Base-by-base conservation (phyloP, 2,888 invertebrate genomes). In the Netelia melanura region DNA sequence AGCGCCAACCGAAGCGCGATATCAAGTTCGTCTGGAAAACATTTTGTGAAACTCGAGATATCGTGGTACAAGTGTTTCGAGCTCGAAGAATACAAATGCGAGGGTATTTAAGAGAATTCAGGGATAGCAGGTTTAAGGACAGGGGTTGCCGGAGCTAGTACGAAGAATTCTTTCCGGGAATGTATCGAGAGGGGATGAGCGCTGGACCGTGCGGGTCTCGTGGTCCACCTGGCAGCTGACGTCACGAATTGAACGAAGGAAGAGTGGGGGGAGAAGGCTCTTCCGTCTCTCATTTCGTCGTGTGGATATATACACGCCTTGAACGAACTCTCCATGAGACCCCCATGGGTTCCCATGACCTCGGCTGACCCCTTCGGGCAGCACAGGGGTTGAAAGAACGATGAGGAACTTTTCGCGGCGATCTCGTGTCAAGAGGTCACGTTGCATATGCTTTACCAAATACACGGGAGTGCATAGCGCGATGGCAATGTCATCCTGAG, bases 261-360 rank as follows among this genome's bases (percentile, higher is more conserved):
- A 38, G 62, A 80, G 75, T 71, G 80, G 71, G 70, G 62, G 38
- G 52, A 74, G 77, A 77, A 77, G 84, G 74, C 84, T 65, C 23
- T 10, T 61, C 23, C 61, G 9, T 64, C 64, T 38, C 64, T 67
- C 56, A 65, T 65, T 52, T 38, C 14, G 75, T 61, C 0, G n/a
- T 58, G 23, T 14, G 62, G 62, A 25, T 11, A 61, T 17, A 25
- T 17, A 25, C 2, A 54, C 14, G 62, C 75, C 62, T 64, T 76
- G 68, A 78, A 58, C 61, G 74, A 65, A 75, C 84, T 85, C 76
- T 77, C 86, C 83, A 74, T 52, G 70, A 78, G 91, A 93, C 93
- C 93, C 93, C 93, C 93, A 93, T 89, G 93, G 89, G 92, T 93
- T 93, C 93, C 93, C 93, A 93, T 93, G 93, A 92, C 91, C 93